Evolutionary conservation across 1,140 invertebrate genomes (phyloP).

Genomic region (Oreohelix idahoensis): DNA sequence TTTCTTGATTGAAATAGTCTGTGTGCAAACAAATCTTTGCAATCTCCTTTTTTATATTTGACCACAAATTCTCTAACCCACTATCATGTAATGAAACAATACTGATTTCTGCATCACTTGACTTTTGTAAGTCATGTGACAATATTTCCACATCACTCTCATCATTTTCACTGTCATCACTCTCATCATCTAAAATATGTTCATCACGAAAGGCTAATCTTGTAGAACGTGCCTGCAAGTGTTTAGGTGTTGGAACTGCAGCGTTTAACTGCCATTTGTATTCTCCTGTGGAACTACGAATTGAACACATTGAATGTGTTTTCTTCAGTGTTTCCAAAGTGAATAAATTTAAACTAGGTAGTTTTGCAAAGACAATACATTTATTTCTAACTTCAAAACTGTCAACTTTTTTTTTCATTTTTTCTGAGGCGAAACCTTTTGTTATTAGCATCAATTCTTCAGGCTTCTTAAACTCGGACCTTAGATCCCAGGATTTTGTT

Average conservation of each 20-base stretch:
- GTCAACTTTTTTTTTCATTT: background rate
- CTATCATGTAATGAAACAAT: background rate
- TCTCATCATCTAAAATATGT: background rate
- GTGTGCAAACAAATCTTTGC: background rate
- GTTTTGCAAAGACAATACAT: background rate
- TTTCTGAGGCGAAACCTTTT: background rate
- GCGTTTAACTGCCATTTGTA: background rate
- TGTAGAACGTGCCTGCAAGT: background rate
- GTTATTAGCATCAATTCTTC: slow-evolving; percentile 1
- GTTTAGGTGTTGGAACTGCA: background rate
- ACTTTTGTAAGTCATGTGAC: background rate
- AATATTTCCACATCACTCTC: background rate
- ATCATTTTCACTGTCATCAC: background rate
- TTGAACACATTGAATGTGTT: too few relatives aligned
- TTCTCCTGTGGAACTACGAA: background rate
- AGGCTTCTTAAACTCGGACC: background rate
- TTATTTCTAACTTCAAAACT: background rate
- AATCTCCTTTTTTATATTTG: background rate
- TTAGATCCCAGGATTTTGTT: slow-evolving; percentile 4
- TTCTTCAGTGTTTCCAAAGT: background rate
- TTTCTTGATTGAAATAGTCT: slow-evolving; percentile 20
- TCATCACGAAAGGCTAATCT: background rate
- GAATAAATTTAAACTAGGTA: background rate
- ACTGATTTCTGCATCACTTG: background rate
- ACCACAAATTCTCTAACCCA: slow-evolving; percentile 1